Evolutionary conservation across 2,113 vertebrate genomes (phyloP).

Genomic region (Anarrhichthys ocellatus): DNA sequence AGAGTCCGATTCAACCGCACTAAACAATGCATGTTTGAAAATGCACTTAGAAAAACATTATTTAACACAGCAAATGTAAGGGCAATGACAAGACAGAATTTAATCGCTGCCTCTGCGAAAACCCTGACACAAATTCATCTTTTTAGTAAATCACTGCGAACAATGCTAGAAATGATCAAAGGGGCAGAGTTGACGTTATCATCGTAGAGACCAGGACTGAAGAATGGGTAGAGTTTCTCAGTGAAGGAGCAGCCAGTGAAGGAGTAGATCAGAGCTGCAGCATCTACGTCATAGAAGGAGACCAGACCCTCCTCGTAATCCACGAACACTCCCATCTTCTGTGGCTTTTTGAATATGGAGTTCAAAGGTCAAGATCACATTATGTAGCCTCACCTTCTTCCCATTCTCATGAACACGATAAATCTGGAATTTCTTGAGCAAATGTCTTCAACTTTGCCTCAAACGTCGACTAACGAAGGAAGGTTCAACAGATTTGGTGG

Average conservation of each 20-base stretch:
- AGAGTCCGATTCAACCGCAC: background rate
- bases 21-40: background rate
- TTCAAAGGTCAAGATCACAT: no score
- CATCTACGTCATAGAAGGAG: background rate
- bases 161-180: background rate
- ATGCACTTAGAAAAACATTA: background rate
- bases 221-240: background rate
- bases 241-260: background rate
- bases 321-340: slow-evolving; percentile 26
- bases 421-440: no score
- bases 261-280: background rate
- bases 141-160: background rate
- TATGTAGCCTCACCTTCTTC: no score
- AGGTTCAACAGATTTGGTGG: no score
- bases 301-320: background rate
- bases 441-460: no score
- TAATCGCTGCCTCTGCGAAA: background rate
- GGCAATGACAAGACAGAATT: background rate
- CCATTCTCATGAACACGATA: no score
- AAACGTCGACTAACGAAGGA: no score
- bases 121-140: background rate
- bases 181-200: background rate
- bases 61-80: background rate
- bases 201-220: background rate
- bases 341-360: background rate